These are phyloP conservation scores for Panthera leo DNA, from an alignment of 2,113 vertebrate species.

Conservation along the genomic window DNA sequence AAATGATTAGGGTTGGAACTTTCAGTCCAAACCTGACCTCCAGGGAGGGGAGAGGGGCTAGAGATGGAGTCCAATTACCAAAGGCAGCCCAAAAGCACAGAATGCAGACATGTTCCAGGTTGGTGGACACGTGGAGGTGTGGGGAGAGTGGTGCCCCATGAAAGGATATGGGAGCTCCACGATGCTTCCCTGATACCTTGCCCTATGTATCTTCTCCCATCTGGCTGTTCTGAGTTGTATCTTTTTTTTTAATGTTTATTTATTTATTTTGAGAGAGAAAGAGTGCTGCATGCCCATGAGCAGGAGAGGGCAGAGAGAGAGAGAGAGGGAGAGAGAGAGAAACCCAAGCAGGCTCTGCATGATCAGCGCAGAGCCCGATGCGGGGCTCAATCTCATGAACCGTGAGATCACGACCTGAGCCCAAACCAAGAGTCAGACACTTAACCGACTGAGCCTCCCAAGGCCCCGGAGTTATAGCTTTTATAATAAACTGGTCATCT, in stretches of 20 bases:
- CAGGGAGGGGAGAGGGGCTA: not conserved
- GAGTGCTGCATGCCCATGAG: too few relatives aligned
- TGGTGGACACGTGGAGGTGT: fast-evolving
- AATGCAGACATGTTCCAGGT: too few relatives aligned
- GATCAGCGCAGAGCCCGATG: too few relatives aligned
- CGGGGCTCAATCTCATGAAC: too few relatives aligned
- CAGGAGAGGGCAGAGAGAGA: too few relatives aligned
- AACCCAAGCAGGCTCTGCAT: too few relatives aligned
- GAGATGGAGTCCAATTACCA: not conserved
- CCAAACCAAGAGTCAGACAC: too few relatives aligned
- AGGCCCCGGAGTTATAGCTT: not conserved
- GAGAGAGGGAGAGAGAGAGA: too few relatives aligned
- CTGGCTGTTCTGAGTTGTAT: not conserved
- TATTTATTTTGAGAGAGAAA: too few relatives aligned
- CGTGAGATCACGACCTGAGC: too few relatives aligned
- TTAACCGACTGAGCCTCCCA: too few relatives aligned
- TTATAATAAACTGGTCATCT: not conserved
- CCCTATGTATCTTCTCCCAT: not conserved
- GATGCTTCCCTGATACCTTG: not conserved
- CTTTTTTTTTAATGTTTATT: not conserved
- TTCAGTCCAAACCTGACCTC: not conserved
- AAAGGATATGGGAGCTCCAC: not conserved
- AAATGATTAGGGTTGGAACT: not conserved
- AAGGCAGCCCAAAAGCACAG: not conserved
- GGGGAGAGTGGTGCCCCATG: not conserved